Percentiles rank a stretch among this genome's conserved stretches.
These are phyloP conservation scores for Scaptomyza tumidula DNA, from an alignment of 2,888 invertebrate genomes.

Conservation along the genomic window DNA sequence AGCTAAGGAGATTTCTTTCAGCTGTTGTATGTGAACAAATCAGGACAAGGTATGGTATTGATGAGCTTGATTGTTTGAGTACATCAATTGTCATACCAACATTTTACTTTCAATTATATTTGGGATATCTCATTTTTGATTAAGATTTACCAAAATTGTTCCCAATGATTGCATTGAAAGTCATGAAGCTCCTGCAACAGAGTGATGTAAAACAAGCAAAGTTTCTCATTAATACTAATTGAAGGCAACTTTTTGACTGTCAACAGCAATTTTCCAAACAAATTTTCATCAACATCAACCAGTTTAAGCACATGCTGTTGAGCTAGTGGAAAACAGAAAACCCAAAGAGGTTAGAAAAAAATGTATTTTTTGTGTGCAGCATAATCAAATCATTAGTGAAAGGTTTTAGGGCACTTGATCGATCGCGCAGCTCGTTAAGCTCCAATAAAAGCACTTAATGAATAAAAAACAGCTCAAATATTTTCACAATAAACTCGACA, in stretches of 20 bases:
- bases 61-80: conserved; percentile 6
- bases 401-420: conserved; percentile 81
- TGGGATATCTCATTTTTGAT: not conserved
- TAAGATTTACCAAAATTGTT: not conserved
- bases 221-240: conserved; percentile 57
- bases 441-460: conserved; percentile 75
- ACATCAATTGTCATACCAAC: not conserved
- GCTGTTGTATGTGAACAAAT: not conserved
- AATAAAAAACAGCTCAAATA: conserved; percentile 74
- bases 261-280: conserved; percentile 60
- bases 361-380: conserved; percentile 39
- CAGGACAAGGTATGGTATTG: not conserved
- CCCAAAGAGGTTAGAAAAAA: conserved; percentile 16
- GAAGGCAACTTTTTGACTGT: conserved; percentile 52
- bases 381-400: conserved; percentile 81
- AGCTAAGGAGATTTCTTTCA: conserved; percentile 27
- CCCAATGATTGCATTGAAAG: no score
- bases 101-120: not conserved
- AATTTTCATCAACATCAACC: conserved; percentile 42
- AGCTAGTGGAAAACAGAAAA: conserved; percentile 6
- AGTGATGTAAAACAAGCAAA: conserved; percentile 25
- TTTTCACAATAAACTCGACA: conserved; percentile 68
- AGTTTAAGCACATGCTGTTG: conserved; percentile 5
- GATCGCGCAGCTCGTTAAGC: conserved; percentile 73
- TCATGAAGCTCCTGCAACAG: not conserved